Evolutionary conservation across 2,797 vertebrate genomes (phyloP), one percentile per base, ranked within the genome.

Genomic region (Lepus oiostolus): DNA sequence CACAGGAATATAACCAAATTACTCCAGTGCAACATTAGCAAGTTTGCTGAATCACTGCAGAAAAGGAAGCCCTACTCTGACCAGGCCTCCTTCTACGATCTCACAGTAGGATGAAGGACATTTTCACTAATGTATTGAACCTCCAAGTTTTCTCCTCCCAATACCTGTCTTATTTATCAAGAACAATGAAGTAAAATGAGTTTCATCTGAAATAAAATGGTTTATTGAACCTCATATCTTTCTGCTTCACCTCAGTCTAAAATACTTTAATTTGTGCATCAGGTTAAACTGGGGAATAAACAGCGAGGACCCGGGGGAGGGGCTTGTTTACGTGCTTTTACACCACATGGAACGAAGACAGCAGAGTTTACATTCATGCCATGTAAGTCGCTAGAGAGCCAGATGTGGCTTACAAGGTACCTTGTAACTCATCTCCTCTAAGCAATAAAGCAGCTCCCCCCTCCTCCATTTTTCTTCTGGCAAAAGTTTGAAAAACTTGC

Each of bases 371-470:
- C 95, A 94, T 97, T 96, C 95, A 98, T 82, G 95, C 98, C 96
- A 96, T 97, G 97, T 98, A 98, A 98, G 98, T 97, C 89, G 88
- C 98, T 97, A 97, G 91, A 96, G 97, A 98, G 98, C 97, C 98
- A 98, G 98, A 98, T 98, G 98, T 97, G 98, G 96, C 97, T 98
- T 98, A 98, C 97, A 98, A 98, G 98, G 97, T 98, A 98, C 98
- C 98, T 98, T 98, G 98, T 98, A 98, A 98, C 97, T 98, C 98
- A 98, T 98, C 98, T 98, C 98, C 98, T 97, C 95, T 97, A 97
- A 98, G 98, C 98, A 98, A 98, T 98, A 98, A 98, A 98, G 98
- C 86, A 90, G 19, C 54, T 21, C 7, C 54, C 54, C 54, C 54
- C 54, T 21, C 19, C 54, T 21, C 54, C 16, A 58, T 97, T 97